phyloP scores from a whole-genome alignment of 1,140 invertebrate species.

The Drosophila insularis region DNA sequence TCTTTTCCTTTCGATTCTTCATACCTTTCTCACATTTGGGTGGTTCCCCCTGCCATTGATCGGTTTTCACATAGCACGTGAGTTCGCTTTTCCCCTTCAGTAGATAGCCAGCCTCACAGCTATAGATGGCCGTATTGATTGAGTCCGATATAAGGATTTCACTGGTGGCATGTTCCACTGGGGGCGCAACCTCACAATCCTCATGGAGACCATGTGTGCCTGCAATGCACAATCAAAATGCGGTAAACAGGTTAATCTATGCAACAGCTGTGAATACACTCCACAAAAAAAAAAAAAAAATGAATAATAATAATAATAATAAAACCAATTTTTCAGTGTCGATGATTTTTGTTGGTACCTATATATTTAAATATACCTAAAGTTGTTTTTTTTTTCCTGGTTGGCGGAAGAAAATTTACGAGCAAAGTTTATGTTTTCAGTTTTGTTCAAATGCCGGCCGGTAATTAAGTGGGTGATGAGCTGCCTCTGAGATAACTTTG shows the following conservation, averaged over 20 bases:
- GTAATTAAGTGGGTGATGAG: constrained; percentile 54
- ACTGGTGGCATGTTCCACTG: constrained; percentile 50
- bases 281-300: constrained; percentile 25
- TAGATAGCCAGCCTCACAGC: constrained; percentile 56
- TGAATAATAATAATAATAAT: background rate
- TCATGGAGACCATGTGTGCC: constrained; percentile 39
- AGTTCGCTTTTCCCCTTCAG: constrained; percentile 50
- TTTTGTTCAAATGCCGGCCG: constrained; percentile 66
- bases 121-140: constrained; percentile 57
- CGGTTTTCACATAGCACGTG: constrained; percentile 60
- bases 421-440: constrained; percentile 48
- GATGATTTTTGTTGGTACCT: background rate
- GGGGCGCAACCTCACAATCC: constrained; percentile 54
- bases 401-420: constrained; percentile 49
- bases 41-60: constrained; percentile 68
- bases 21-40: constrained; percentile 57
- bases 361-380: background rate
- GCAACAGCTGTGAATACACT: constrained; percentile 15
- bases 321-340: constrained; percentile 43
- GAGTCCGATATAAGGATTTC: constrained; percentile 36
- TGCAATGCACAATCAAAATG: constrained; percentile 13
- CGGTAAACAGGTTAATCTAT: constrained; percentile 17
- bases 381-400: constrained; percentile 44
- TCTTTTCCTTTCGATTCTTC: background rate
- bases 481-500: constrained; percentile 32